These are phyloP conservation scores for Synergus laeviventris DNA, from an alignment of 2,888 invertebrate genomes.

Conservation along the genomic window DNA sequence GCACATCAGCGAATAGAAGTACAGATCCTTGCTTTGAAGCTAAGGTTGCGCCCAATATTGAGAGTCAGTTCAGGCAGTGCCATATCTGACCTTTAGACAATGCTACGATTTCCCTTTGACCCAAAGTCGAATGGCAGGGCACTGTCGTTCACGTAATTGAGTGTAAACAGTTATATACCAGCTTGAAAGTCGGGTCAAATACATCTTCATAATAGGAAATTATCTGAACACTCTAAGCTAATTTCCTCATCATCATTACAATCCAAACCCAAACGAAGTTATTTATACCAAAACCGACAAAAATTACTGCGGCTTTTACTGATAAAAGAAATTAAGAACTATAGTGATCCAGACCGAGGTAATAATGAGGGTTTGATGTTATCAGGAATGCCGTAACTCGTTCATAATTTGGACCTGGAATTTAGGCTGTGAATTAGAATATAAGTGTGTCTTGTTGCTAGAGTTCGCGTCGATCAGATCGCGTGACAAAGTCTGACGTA, in stretches of 20 bases:
- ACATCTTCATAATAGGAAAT: background rate
- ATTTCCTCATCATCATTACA: background rate
- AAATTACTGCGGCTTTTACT: too few species aligned
- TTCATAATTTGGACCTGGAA: background rate
- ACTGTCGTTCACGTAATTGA: slow-evolving; percentile 55
- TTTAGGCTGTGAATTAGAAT: slow-evolving; percentile 10
- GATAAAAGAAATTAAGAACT: too few species aligned
- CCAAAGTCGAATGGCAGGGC: slow-evolving; percentile 54
- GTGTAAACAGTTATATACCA: slow-evolving; percentile 45
- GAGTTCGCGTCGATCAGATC: slow-evolving; percentile 54
- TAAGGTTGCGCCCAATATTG: slow-evolving; percentile 55
- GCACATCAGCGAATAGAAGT: slow-evolving; percentile 54
- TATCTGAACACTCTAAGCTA: background rate
- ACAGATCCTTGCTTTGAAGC: slow-evolving; percentile 57
- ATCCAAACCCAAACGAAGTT: background rate
- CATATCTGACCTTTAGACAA: slow-evolving; percentile 29
- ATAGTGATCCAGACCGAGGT: too few species aligned
- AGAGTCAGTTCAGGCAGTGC: slow-evolving; percentile 52
- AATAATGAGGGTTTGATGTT: background rate
- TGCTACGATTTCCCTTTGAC: slow-evolving; percentile 54
- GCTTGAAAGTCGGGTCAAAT: slow-evolving; percentile 42
- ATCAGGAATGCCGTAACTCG: background rate
- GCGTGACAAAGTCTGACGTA: slow-evolving; percentile 58
- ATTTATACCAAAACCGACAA: background rate
- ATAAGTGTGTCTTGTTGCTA: background rate